Conservation (phyloP, 1,140 invertebrate species). For the Trichoplusia ni region DNA sequence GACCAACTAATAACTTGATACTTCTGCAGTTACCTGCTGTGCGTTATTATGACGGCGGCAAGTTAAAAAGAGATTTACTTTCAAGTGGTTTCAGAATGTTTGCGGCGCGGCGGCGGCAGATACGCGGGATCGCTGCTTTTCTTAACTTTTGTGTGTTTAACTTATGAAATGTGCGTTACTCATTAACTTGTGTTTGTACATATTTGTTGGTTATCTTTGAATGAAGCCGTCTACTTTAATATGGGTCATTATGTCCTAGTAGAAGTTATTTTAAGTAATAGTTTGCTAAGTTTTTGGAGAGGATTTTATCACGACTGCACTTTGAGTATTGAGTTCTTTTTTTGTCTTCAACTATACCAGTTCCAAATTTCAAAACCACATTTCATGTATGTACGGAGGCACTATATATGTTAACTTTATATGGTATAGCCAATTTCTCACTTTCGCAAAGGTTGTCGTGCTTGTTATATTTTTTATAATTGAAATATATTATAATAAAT, state of each 20-base stretch:
- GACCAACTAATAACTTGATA: neutral
- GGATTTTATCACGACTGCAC: too few relatives aligned
- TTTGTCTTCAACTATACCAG: too few relatives aligned
- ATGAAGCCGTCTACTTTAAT: neutral
- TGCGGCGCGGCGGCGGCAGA: slow-evolving; percentile 10
- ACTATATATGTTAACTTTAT: too few relatives aligned
- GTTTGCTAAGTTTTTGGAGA: too few relatives aligned
- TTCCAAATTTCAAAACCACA: too few relatives aligned
- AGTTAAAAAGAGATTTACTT: slow-evolving; percentile 22
- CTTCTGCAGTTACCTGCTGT: neutral
- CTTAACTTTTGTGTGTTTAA: slow-evolving; percentile 12
- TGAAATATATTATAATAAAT: too few relatives aligned
- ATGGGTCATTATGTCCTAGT: neutral
- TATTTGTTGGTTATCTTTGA: neutral
- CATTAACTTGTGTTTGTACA: neutral
- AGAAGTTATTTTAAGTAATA: too few relatives aligned
- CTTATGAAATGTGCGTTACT: slow-evolving; percentile 16
- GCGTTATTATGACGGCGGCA: neutral
- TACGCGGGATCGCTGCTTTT: slow-evolving; percentile 18
- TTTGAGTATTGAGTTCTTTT: too few relatives aligned
- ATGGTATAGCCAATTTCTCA: too few relatives aligned
- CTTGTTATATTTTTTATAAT: too few relatives aligned
- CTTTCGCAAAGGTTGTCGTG: too few relatives aligned
- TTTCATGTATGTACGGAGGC: too few relatives aligned
- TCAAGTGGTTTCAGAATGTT: slow-evolving; percentile 23